These are phyloP conservation scores for Agrochola lota DNA, from an alignment of 2,888 invertebrate species.

Conservation along the genomic window DNA sequence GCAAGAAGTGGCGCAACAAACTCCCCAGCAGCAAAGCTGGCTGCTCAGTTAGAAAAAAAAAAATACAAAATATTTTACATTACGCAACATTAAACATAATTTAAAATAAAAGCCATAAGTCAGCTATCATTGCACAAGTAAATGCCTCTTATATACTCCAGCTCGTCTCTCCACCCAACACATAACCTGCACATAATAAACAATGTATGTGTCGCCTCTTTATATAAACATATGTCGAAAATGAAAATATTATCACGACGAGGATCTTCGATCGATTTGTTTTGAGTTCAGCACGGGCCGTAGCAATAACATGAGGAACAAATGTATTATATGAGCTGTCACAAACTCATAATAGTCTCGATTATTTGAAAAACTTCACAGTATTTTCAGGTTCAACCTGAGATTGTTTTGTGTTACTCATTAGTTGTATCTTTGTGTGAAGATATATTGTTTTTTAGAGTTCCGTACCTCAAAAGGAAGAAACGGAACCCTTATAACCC, in stretches of 20 bases:
- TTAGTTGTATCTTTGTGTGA: neutral
- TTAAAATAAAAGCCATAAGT: too few species aligned
- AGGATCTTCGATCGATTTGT: constrained; percentile 68
- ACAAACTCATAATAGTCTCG: constrained; percentile 45
- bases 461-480: too few species aligned
- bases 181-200: constrained; percentile 41
- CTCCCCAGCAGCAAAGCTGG: too few species aligned
- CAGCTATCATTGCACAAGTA: neutral
- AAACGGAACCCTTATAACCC: too few species aligned
- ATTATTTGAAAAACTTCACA: constrained; percentile 67
- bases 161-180: neutral
- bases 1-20: too few species aligned
- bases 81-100: too few species aligned
- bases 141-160: neutral
- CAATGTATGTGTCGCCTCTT: constrained; percentile 52
- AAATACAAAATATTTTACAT: too few species aligned
- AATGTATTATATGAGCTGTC: constrained; percentile 51
- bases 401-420: constrained; percentile 49
- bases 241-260: constrained; percentile 66
- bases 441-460: neutral
- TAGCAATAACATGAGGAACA: constrained; percentile 69
- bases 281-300: constrained; percentile 74
- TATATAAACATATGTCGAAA: constrained; percentile 62
- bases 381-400: constrained; percentile 47
- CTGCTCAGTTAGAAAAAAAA: too few species aligned